Evolutionary conservation across 2,113 vertebrate species (phyloP), one percentile per base, ranked within the genome.

Genomic region (Onychostruthus taczanowskii): DNA sequence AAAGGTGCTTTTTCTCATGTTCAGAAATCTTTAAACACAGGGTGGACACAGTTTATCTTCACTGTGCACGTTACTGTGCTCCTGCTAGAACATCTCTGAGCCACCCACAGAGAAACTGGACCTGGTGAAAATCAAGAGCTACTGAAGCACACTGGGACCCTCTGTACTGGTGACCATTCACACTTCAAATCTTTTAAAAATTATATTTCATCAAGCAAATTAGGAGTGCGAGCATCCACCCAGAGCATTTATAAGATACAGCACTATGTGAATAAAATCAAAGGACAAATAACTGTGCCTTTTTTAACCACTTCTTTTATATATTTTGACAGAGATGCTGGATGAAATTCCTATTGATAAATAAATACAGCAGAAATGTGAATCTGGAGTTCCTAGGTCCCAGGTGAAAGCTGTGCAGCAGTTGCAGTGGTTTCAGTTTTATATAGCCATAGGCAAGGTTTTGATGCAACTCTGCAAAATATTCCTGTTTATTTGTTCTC

Each of bases 31-130:
- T 87, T 53, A 77, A 74, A 80, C n/a, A 53, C n/a, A 20, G 20
- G 6, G 13, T 19, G 43, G 13, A 62, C 22, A 78, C 49, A 77
- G 37, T n/a, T 61, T 58, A 33, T 23, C 46, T 56, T 46, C 16
- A 7, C 44, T 0, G 0, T 9, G 8, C 9, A 21, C 13, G 6
- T 16, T 41, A 12, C 47, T 59, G 58, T 37, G 6, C 0, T 79
- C 75, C 35, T 73, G 43, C 43, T 59, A 12, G 21, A 70, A 35
- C 14, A 28, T 66, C 44, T 68, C n/a, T 72, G 33, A 70, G 76
- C 47, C 43, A 43, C 28, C n/a, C 26, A 33, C 16, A 66, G 47
- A 11, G 13, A 92, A 59, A 61, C 7, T 10, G 31, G 26, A 33
- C 0, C 0, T 18, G 23, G 35, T 53, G 28, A 81, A 86, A 89